Base-by-base conservation (phyloP, 1,140 invertebrate species). In the Drosophila nigrodunni region DNA sequence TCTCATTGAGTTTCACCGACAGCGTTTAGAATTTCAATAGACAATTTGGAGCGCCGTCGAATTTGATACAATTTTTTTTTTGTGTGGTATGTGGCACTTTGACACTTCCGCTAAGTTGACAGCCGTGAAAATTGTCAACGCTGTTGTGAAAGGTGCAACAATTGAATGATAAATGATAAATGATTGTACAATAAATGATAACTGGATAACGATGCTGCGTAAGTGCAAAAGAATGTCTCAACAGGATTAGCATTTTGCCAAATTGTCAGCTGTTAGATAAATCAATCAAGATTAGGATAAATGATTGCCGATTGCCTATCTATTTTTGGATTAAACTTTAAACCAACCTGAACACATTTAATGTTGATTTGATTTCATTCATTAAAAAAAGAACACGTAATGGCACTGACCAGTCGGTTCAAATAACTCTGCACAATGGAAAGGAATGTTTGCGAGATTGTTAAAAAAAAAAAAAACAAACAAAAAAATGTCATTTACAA, bases 101-200 rank as follows among this genome's bases (percentile, higher is more conserved):
- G 74, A 77, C 82, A 91, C 89, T 91, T 91, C 89, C 89, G 89
- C 89, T 90, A 91, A 91, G 89, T 91, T 82, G 89, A 91, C 89
- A 91, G 77, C 73, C 85, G 90, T 91, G 82, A 90, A 91, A 90
- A 90, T 87, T 91, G 82, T 88, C 83, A 71, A 71, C 71, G 68
- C 69, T 85, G 76, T 77, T 85, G 79, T 77, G 75, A 80, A 68
- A 87, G 71, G 54, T 30, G 68, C 30, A 69, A 90, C 87, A 89
- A 90, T 82, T 49, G 76, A 89, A 89, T 89, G 86, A 89, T 89
- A 82, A 89, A 83, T 88, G 52, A 73, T 73, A 49, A 59, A 60
- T 25, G 54, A 66, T 70, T 30, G 4, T 30, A 30, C 25, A 30
- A 30, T 30, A 60, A 25, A 44, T 13, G 30, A 25, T 37, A 43